Evolutionary conservation across 2,888 invertebrate species (phyloP), one percentile per base, ranked within the genome.

Genomic region (Dynastes grantii): DNA sequence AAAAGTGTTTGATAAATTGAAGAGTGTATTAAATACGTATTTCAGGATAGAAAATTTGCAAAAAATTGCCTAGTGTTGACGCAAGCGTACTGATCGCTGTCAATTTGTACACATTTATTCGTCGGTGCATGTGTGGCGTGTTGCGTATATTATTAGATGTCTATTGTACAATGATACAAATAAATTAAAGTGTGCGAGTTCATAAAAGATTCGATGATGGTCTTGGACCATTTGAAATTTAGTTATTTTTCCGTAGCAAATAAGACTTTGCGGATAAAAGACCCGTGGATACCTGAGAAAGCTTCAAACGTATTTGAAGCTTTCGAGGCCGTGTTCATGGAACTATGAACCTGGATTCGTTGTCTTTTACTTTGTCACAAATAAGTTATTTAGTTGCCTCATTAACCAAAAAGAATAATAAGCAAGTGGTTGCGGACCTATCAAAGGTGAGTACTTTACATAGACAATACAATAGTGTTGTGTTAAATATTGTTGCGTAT

Each of bases 331-430:
- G 94, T 87, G 88, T 90, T 89, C 90, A 91, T 90, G 96, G 96
- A 97, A 97, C 95, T 97, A 97, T 97, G 97, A 97, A 96, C 96
- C 97, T 97, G 94, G 98, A 98, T 94, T 95, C 97, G 94, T 94
- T 97, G 94, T 96, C 96, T 93, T 96, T 97, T 95, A 96, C 97
- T 94, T 95, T 98, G 95, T 96, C 96, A 94, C 97, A 98, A 95
- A 98, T 98, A 92, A 96, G 95, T 95, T 95, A 95, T 94, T 95
- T 97, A 92, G 96, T 98, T 93, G 93, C 94, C 91, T 96, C 95
- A 92, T 94, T 98, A 92, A 96, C 93, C 90, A 98, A 97, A 94
- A 97, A 96, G 92, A 98, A 97, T 92, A 96, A 94, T 91, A 95
- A 96, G 91, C 94, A 96, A 90, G 95, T 94, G 89, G 94, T 94